These are phyloP conservation scores for Autographa gamma DNA, from an alignment of 2,888 invertebrate species.

Conservation along the genomic window DNA sequence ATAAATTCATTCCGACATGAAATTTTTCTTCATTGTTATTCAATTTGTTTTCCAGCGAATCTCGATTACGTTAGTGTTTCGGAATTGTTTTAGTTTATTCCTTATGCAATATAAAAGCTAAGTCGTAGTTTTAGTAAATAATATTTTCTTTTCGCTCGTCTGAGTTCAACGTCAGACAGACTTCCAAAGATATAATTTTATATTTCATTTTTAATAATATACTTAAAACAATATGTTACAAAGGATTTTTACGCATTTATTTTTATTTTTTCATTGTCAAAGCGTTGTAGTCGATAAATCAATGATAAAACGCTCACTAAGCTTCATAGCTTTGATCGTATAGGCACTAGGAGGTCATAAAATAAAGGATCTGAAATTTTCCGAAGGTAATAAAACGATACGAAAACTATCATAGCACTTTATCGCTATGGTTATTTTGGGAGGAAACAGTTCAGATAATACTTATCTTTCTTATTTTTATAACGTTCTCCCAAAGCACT, in stretches of 20 bases:
- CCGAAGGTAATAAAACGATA: slow-evolving; percentile 41
- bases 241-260: no score
- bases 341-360: slow-evolving; percentile 16
- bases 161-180: no score
- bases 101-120: no score
- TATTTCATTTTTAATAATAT: no score
- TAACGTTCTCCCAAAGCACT: slow-evolving; percentile 27
- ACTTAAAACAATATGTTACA: no score
- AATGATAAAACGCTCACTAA: no score
- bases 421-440: slow-evolving; percentile 21
- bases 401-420: slow-evolving; percentile 27
- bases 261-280: no score
- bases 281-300: no score
- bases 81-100: not conserved
- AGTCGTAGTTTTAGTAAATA: no score
- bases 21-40: slow-evolving; percentile 38
- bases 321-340: not conserved
- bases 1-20: slow-evolving; percentile 38
- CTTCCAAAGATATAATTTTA: no score
- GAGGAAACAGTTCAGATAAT: slow-evolving; percentile 20
- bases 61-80: slow-evolving; percentile 21
- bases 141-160: no score
- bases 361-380: slow-evolving; percentile 28
- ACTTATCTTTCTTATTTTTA: slow-evolving; percentile 28
- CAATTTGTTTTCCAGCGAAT: slow-evolving; percentile 43